These are phyloP conservation scores for Fundulus diaphanus DNA, from an alignment of 2,797 vertebrate genomes.

Conservation along the genomic window DNA sequence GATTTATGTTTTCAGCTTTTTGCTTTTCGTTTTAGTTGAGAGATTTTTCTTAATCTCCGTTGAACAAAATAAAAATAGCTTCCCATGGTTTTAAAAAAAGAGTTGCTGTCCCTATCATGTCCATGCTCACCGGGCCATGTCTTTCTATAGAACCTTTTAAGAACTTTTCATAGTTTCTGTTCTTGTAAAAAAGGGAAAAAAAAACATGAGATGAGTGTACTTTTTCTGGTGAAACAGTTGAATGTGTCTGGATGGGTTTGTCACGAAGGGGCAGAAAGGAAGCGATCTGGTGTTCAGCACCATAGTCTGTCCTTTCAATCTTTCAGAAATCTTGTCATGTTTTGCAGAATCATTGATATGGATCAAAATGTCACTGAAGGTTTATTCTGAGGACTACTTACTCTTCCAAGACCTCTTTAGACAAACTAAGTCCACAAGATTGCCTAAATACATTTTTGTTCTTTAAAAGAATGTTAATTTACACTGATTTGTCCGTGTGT, in stretches of 20 bases:
- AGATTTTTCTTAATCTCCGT: not conserved
- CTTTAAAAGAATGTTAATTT: not conserved
- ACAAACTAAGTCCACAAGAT: conserved; percentile 24
- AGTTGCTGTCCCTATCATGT: not conserved
- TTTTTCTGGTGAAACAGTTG: conserved; percentile 47
- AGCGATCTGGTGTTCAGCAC: conserved; percentile 52
- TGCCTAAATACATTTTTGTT: not conserved
- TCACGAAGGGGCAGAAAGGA: conserved; percentile 33
- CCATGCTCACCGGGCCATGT: not conserved
- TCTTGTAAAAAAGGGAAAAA: conserved; percentile 17
- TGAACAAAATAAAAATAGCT: not conserved
- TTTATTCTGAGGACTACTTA: not conserved
- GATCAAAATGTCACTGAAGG: conserved; percentile 38
- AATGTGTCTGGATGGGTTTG: conserved; percentile 55
- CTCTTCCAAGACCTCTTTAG: conserved; percentile 10
- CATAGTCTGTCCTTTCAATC: conserved; percentile 25
- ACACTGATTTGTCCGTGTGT: not conserved
- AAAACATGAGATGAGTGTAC: conserved; percentile 7
- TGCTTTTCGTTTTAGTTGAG: not conserved
- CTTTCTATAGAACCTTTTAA: not conserved
- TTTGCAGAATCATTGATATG: conserved; percentile 56
- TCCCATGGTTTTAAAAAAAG: not conserved
- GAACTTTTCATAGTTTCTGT: not conserved
- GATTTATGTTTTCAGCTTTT: no score
- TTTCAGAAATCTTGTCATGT: conserved; percentile 56